Percentiles rank a stretch among this genome's conserved stretches.
These are phyloP conservation scores for Leucosticte australis DNA, from an alignment of 2,113 vertebrate genomes.

Conservation along the genomic window DNA sequence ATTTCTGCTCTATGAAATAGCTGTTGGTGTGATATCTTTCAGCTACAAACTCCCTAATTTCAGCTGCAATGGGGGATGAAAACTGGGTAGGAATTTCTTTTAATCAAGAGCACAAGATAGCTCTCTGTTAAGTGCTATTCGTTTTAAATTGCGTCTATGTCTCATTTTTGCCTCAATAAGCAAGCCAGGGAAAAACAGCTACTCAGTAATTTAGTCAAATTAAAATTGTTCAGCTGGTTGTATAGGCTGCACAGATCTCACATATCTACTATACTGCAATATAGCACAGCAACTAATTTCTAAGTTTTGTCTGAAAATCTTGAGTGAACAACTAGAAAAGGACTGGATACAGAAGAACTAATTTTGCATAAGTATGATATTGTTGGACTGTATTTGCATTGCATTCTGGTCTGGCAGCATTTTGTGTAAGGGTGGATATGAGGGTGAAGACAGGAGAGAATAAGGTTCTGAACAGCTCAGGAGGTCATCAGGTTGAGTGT, in stretches of 20 bases:
- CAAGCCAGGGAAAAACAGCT: background rate
- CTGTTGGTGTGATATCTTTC: constrained; percentile 53
- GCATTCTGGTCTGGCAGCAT: background rate
- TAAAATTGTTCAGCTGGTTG: background rate
- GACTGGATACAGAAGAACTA: background rate
- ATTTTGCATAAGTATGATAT: background rate
- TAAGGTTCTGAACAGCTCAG: background rate
- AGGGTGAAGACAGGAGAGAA: background rate
- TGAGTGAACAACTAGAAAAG: background rate
- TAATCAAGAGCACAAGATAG: background rate
- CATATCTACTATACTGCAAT: background rate
- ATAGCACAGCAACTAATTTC: background rate
- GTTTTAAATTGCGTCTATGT: background rate
- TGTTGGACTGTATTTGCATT: accelerated
- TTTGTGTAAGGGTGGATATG: background rate
- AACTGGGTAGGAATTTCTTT: constrained; percentile 4
- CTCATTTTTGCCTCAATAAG: background rate
- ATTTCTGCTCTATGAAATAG: constrained; percentile 27
- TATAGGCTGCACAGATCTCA: background rate
- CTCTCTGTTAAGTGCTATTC: background rate
- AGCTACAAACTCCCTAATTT: constrained; percentile 25
- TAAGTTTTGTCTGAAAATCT: background rate
- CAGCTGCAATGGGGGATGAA: background rate
- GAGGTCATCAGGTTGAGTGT: background rate
- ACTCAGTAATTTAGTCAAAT: background rate